phyloP scores from a whole-genome alignment of 2,888 invertebrate genomes.

The Melolontha melolontha region DNA sequence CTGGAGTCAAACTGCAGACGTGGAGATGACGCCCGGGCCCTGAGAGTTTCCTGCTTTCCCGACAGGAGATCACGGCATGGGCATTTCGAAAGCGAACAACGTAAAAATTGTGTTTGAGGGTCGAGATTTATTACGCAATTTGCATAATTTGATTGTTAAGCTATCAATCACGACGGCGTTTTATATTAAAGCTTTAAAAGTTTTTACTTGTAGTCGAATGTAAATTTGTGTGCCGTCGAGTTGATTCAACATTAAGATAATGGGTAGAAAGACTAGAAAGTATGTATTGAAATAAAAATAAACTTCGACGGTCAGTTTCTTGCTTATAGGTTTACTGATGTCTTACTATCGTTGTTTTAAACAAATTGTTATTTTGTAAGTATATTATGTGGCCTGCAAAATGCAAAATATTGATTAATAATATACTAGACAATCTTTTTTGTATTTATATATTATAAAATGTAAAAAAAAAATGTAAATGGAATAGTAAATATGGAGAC shows the following conservation, averaged over 20 bases:
- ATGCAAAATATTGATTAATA: too few species aligned
- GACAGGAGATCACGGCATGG: slow-evolving; percentile 36
- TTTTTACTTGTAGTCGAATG: slow-evolving; percentile 37
- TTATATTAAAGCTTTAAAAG: slow-evolving; percentile 41
- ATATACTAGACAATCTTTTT: too few species aligned
- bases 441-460: too few species aligned
- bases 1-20: slow-evolving; percentile 48
- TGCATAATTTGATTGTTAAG: slow-evolving; percentile 43
- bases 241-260: slow-evolving; percentile 31
- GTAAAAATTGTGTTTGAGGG: slow-evolving; percentile 38
- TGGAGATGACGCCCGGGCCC: slow-evolving; percentile 25
- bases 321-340: neutral
- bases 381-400: too few species aligned
- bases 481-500: too few species aligned
- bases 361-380: too few species aligned
- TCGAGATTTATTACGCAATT: slow-evolving; percentile 44
- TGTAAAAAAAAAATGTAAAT: too few species aligned
- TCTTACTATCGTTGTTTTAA: too few species aligned
- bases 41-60: slow-evolving; percentile 13
- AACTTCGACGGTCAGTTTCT: slow-evolving; percentile 3
- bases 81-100: slow-evolving; percentile 30
- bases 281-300: slow-evolving; percentile 18
- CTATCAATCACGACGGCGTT: slow-evolving; percentile 41
- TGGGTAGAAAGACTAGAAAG: slow-evolving; percentile 28
- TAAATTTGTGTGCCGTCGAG: slow-evolving; percentile 15